Conservation (phyloP, 2,888 invertebrate species). For the Amphimallon solstitiale region DNA sequence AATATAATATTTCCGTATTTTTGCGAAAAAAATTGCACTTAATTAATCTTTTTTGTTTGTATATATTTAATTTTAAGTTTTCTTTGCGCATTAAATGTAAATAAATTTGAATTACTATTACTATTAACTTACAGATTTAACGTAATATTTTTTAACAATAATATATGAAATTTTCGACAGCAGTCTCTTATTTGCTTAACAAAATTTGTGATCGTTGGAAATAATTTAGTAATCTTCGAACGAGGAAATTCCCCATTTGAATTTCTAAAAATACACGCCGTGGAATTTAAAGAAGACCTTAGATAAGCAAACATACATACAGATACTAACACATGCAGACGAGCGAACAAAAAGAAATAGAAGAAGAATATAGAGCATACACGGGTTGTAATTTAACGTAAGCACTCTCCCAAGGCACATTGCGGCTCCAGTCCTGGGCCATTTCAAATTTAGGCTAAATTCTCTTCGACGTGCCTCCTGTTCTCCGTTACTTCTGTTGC, state of each 20-base stretch:
- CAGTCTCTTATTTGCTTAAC: too few relatives aligned
- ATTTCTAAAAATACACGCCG: slow-evolving; percentile 23
- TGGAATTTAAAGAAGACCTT: slow-evolving; percentile 13
- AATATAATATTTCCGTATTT: too few relatives aligned
- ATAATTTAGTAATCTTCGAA: slow-evolving; percentile 1
- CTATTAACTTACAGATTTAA: too few relatives aligned
- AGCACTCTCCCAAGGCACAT: slow-evolving; percentile 54
- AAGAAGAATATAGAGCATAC: slow-evolving; percentile 47
- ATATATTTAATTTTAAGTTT: too few relatives aligned
- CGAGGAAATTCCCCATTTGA: slow-evolving; percentile 11
- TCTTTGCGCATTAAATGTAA: too few relatives aligned
- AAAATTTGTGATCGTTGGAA: too few relatives aligned
- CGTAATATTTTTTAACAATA: too few relatives aligned
- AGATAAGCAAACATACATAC: background rate
- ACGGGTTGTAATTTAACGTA: slow-evolving; percentile 53
- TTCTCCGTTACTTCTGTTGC: slow-evolving; percentile 17
- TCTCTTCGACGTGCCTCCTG: slow-evolving; percentile 25
- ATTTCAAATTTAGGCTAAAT: slow-evolving; percentile 32
- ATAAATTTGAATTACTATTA: too few relatives aligned
- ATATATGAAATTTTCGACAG: too few relatives aligned
- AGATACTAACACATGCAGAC: slow-evolving; percentile 5
- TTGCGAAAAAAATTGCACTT: too few relatives aligned
- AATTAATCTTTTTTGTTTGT: too few relatives aligned
- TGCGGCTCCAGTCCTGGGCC: slow-evolving; percentile 42
- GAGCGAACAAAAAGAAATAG: slow-evolving; percentile 30